Percentiles rank a stretch among this genome's conserved stretches.
These are phyloP conservation scores for Peromyscus eremicus DNA, from an alignment of 2,797 vertebrate genomes.

Conservation along the genomic window DNA sequence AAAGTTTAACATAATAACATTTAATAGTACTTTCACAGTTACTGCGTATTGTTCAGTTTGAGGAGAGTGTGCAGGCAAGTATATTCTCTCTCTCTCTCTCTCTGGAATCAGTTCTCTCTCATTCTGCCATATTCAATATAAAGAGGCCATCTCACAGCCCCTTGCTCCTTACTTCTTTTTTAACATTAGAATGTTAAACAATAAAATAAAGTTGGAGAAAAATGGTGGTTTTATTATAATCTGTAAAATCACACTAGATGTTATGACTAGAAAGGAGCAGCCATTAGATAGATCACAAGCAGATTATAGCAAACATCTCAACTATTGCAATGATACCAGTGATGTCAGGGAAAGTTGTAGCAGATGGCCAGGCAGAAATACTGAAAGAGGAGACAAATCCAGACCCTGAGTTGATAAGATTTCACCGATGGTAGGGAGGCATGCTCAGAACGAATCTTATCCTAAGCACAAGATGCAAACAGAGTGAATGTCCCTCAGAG, in stretches of 20 bases:
- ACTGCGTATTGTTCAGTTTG: background rate
- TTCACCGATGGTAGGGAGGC: background rate
- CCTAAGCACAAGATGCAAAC: background rate
- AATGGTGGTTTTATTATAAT: background rate
- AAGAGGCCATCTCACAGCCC: background rate
- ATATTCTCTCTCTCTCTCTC: background rate
- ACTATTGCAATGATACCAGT: too few relatives aligned
- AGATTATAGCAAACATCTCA: background rate
- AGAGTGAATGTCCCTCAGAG: background rate
- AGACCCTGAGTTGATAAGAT: background rate
- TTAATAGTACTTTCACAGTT: background rate
- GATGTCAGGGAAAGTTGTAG: background rate
- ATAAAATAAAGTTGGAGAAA: conserved; percentile 46
- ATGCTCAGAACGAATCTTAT: background rate
- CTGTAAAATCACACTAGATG: background rate
- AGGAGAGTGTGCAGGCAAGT: background rate
- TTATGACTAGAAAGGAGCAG: background rate
- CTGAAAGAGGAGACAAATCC: background rate
- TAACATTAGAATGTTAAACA: background rate
- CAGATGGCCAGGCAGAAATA: background rate
- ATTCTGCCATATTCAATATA: background rate
- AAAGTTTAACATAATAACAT: background rate
- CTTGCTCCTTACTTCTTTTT: background rate
- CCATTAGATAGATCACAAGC: background rate
- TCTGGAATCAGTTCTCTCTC: background rate